A percentile compares a stretch with the other conserved stretches of the same genome.
phyloP scores from a whole-genome alignment of 2,113 vertebrate genomes.

The Xiphias gladius region DNA sequence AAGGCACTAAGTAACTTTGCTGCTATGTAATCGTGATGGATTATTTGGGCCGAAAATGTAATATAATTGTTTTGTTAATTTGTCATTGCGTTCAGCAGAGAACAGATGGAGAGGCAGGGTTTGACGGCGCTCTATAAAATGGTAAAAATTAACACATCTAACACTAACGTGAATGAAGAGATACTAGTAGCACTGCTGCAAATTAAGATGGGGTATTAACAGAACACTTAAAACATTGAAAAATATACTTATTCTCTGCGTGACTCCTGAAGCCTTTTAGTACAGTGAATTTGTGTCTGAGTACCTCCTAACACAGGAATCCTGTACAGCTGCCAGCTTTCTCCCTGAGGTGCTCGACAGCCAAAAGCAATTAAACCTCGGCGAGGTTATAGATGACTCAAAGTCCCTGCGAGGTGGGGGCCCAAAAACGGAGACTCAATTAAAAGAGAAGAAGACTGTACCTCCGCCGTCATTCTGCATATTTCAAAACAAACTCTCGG shows the following conservation, averaged over 20 bases:
- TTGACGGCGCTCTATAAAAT: constrained; percentile 5
- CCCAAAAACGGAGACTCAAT: constrained; percentile 62
- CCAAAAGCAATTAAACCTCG: constrained; percentile 70
- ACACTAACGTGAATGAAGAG: background rate
- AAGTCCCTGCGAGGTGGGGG: constrained; percentile 57
- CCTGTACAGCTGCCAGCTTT: constrained; percentile 55
- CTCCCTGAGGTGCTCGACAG: constrained; percentile 59
- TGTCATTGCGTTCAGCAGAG: background rate
- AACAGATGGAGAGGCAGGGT: constrained; percentile 12
- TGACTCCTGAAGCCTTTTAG: constrained; percentile 26
- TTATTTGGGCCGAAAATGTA: constrained; percentile 11
- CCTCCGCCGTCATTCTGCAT: constrained; percentile 48
- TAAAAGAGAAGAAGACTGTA: constrained; percentile 48
- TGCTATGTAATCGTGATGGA: constrained; percentile 32
- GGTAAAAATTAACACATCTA: constrained; percentile 10
- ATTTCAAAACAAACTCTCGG: constrained; percentile 27
- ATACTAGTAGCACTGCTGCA: background rate
- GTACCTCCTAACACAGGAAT: constrained; percentile 64
- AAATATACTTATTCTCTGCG: constrained; percentile 8
- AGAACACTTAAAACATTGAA: constrained; percentile 17
- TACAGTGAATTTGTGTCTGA: constrained; percentile 19
- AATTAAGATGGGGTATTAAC: background rate
- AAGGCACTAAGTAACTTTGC: background rate
- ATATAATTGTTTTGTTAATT: constrained; percentile 26
- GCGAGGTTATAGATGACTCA: constrained; percentile 66